These are phyloP conservation scores for Luidia sarsii DNA, from an alignment of 53 echinoderm and acorn worm genomes.

Conservation along the genomic window DNA sequence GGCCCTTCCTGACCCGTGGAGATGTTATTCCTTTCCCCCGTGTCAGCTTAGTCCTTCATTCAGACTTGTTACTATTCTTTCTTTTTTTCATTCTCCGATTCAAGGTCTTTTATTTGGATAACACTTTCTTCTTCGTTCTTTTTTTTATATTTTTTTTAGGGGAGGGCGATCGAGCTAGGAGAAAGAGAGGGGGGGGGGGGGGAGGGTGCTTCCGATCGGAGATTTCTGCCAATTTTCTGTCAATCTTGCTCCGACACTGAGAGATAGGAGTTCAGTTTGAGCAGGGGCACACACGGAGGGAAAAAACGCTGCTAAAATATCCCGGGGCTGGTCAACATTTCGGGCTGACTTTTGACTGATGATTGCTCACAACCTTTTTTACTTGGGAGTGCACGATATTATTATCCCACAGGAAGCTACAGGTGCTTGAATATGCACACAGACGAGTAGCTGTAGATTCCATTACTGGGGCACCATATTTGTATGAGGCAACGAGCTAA, in stretches of 20 bases:
- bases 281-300: not conserved
- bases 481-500: too few species aligned
- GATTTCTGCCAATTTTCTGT: conserved; percentile 5
- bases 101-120: not conserved
- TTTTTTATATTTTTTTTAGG: not conserved
- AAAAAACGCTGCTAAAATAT: conserved; percentile 11
- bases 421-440: too few species aligned
- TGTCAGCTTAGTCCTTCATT: not conserved
- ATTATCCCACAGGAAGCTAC: too few species aligned
- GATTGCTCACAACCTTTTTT: too few species aligned
- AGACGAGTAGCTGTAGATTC: too few species aligned
- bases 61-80: not conserved
- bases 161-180: too few species aligned
- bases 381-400: too few species aligned
- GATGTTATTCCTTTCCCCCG: conserved; percentile 1
- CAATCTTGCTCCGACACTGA: conserved; percentile 21
- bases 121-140: not conserved
- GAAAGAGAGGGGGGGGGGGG: too few species aligned
- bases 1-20: not conserved
- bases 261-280: conserved; percentile 6
- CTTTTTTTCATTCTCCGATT: not conserved
- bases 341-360: too few species aligned
- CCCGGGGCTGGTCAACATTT: not conserved
- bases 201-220: too few species aligned
- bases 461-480: too few species aligned